These are phyloP conservation scores for Plectrocnemia conspersa DNA, from an alignment of 1,140 invertebrate species.

Conservation along the genomic window DNA sequence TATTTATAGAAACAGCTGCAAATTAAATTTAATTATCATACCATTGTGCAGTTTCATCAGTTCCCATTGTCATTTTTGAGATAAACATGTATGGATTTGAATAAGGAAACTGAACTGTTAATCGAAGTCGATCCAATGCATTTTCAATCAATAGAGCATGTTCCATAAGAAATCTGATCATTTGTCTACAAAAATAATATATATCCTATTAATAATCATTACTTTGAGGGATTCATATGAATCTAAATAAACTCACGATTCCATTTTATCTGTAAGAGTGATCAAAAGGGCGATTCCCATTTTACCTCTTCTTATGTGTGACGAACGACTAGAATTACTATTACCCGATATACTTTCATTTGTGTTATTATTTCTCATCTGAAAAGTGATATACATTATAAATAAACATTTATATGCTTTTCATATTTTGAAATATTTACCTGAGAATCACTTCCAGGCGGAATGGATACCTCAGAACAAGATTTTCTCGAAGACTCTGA, in stretches of 20 bases:
- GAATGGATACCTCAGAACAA: slow-evolving; percentile 5
- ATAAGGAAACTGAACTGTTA: slow-evolving; percentile 58
- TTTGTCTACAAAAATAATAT: slow-evolving; percentile 44
- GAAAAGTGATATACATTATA: slow-evolving; percentile 18
- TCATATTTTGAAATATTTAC: slow-evolving; percentile 9
- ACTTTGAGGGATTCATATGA: neutral
- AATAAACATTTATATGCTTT: neutral
- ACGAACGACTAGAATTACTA: slow-evolving; percentile 34
- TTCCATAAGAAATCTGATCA: slow-evolving; percentile 69
- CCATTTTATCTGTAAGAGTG: slow-evolving; percentile 44
- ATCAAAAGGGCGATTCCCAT: slow-evolving; percentile 56
- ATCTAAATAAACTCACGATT: slow-evolving; percentile 45
- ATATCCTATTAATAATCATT: slow-evolving; percentile 2
- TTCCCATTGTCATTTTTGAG: slow-evolving; percentile 44
- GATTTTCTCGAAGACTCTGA: slow-evolving; percentile 2
- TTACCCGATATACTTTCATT: slow-evolving; percentile 42
- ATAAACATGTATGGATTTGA: slow-evolving; percentile 52
- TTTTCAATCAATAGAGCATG: slow-evolving; percentile 76
- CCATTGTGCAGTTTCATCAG: slow-evolving; percentile 44
- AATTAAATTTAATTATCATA: slow-evolving; percentile 31
- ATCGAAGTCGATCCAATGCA: slow-evolving; percentile 67
- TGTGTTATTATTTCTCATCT: slow-evolving; percentile 43
- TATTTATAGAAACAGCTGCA: neutral
- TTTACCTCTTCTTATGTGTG: slow-evolving; percentile 45
- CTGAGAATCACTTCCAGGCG: slow-evolving; percentile 15